Evolutionary conservation across 2,888 invertebrate genomes (phyloP), one percentile per base, ranked within the genome.

Genomic region (Lithodes maja): DNA sequence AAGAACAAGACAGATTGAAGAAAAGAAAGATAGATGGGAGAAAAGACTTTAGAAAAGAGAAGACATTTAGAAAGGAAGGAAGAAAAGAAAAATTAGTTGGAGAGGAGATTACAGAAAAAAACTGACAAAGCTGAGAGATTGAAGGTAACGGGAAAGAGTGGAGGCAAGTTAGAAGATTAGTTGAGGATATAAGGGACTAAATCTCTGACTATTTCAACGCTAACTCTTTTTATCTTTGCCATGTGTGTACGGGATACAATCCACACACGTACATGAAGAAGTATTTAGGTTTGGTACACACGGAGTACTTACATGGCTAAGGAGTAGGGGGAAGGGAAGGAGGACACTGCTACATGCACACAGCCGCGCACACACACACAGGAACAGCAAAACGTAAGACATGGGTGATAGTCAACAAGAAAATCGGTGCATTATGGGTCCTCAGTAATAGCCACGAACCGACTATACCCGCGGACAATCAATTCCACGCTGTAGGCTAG

Each of bases 351-450:
- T 71, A n/a, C 71, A 71, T 71, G n/a, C 71, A 71, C 17, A 71
- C 71, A 71, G 3, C 7, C 71, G n/a, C 17, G 17, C 71, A 71
- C 2, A 71, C 71, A 71, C 71, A 71, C 71, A 71, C 71, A 71
- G 17, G 71, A 71, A 71, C 71, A 71, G 71, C 71, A 71, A 71
- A 71, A 71, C 71, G 1, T 5, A 71, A 71, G 71, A 71, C 71
- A 71, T 71, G 71, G 71, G 71, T 71, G 71, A 71, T 71, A 17
- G 17, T 71, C 5, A 71, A 71, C 71, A 71, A 71, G 71, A 71
- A 17, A 17, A 17, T 2, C n/a, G 71, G 71, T 71, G 71, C 71
- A 71, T n/a, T n/a, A 71, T 71, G 71, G 71, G 71, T 71, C 17
- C n/a, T n/a, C 71, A 71, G 71, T 17, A n/a, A 71, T n/a, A 61